Percentiles rank a stretch among this genome's conserved stretches.
These are phyloP conservation scores for Drosophila mayri DNA, from an alignment of 1,140 invertebrate genomes.

Conservation along the genomic window DNA sequence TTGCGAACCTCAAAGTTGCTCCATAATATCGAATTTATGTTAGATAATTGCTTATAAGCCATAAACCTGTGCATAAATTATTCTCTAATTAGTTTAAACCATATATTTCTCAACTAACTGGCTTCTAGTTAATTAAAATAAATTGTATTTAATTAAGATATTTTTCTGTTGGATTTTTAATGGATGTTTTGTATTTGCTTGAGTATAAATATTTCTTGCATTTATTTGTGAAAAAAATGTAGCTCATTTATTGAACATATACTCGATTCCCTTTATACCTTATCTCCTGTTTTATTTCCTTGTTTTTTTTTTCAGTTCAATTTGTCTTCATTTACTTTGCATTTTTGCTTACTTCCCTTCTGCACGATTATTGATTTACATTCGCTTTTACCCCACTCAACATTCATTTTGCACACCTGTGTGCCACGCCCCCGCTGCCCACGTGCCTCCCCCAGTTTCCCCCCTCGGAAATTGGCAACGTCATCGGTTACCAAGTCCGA, in stretches of 20 bases:
- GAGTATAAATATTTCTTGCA: neutral
- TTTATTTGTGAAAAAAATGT: neutral
- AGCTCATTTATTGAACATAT: neutral
- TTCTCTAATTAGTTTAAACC: neutral
- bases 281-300: constrained; percentile 10
- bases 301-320: constrained; percentile 34
- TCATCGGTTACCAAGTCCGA: constrained; percentile 48
- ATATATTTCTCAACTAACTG: constrained; percentile 2
- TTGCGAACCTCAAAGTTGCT: constrained; percentile 2
- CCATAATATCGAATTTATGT: constrained; percentile 15
- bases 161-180: neutral
- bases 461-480: constrained; percentile 18
- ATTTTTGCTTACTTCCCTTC: constrained; percentile 48
- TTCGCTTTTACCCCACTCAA: constrained; percentile 42
- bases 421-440: constrained; percentile 25
- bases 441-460: neutral
- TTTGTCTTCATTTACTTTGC: constrained; percentile 65
- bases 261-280: neutral
- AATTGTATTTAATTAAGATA: neutral
- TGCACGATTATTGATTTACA: constrained; percentile 63
- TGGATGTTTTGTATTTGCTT: neutral
- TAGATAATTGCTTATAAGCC: constrained; percentile 7
- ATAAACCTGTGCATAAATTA: constrained; percentile 14
- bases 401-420: constrained; percentile 71
- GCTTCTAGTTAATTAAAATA: neutral